phyloP scores from a whole-genome alignment of 2,797 vertebrate genomes.

The Smutsia gigantea region DNA sequence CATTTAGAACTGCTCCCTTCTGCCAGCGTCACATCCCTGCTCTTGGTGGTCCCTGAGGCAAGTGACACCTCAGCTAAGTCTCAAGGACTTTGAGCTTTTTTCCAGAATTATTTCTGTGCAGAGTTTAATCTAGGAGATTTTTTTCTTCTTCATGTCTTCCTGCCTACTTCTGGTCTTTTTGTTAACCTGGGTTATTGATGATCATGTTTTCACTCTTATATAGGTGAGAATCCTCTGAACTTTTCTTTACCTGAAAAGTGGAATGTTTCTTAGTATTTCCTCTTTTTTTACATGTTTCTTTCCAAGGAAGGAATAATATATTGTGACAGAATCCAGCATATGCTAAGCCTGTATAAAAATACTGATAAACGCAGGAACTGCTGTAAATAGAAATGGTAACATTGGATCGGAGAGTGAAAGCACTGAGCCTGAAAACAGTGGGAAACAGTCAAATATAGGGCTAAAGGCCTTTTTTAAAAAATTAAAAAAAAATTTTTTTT shows the following conservation, averaged over 20 bases:
- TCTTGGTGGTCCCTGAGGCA: background rate
- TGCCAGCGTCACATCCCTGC: background rate
- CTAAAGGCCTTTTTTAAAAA: background rate
- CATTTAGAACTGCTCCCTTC: background rate
- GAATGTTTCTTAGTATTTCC: background rate
- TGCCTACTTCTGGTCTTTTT: background rate
- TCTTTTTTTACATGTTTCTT: background rate
- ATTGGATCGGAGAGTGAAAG: constrained; percentile 10
- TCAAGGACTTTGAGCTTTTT: background rate
- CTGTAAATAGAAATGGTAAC: background rate
- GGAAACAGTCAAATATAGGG: background rate
- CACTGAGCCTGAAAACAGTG: background rate
- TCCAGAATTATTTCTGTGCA: constrained; percentile 3
- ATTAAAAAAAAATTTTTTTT: too few species aligned
- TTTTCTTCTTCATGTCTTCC: background rate
- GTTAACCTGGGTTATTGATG: background rate
- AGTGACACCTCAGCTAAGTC: background rate
- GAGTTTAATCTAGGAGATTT: background rate
- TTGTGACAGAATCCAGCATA: background rate
- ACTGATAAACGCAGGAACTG: background rate
- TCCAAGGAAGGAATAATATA: background rate
- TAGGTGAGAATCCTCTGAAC: background rate
- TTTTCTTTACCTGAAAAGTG: constrained; percentile 14
- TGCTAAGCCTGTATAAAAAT: constrained; percentile 32
- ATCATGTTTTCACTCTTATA: background rate